Evolutionary conservation across 2,888 invertebrate species (phyloP), one percentile per base, ranked within the genome.

Genomic region (Hirtodrosophila duncani): DNA sequence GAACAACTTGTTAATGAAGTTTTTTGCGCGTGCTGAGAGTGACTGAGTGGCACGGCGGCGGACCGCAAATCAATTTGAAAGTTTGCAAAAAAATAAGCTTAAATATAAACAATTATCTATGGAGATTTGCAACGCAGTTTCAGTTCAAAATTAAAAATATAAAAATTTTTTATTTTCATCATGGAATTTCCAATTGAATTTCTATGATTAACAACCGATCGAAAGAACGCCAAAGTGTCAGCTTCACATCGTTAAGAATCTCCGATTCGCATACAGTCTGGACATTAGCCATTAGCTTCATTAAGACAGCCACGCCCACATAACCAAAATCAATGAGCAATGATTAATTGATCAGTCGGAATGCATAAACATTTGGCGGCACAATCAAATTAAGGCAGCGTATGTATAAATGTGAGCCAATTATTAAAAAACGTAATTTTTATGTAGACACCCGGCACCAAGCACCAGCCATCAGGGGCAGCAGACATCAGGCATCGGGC

Each of bases 341-440:
- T 74, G 72, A 74, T 74, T 74, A 74, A 74, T 72, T 72, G 69
- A 55, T 36, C 46, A 31, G 49, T 31, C 49, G 59, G n/a, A 63
- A 55, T 49, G 61, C 41, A 39, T 33, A 48, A 52, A 60, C 58
- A 67, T 55, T 63, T 52, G 70, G 64, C 64, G 61, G 61, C 59
- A 66, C 66, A 77, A 72, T 72, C 72, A 77, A 72, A 72, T 74
- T 74, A 72, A 72, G 67, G 52, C 77, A 64, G 62, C 60, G 72
- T 68, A 68, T 72, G 72, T 68, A 68, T 72, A 77, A 72, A 72
- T 77, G 69, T 77, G 67, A 77, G 72, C 72, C 78, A 72, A 72
- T 77, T 72, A 72, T 72, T 56, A 77, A 67, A 67, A 69, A 74
- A 72, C 64, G 62, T 72, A 67, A 74, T 61, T 77, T 72, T 50